Evolutionary conservation across 2,113 vertebrate species (phyloP), one percentile per base, ranked within the genome.

Genomic region (Ciconia maguari): DNA sequence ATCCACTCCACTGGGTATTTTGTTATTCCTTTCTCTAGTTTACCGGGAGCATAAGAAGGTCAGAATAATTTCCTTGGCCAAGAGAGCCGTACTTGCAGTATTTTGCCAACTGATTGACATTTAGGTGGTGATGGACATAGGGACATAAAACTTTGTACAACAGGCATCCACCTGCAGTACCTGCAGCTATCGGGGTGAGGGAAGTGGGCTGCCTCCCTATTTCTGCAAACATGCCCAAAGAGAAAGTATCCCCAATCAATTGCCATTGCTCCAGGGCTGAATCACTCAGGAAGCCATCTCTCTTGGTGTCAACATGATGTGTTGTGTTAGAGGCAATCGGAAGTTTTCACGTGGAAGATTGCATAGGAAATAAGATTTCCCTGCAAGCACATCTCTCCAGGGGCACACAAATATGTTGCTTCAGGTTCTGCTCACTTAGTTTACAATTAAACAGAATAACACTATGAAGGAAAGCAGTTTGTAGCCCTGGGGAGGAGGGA

Each of bases 21-120:
- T 42, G 34, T 52, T 52, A 16, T 15, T 85, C 27, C 18, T 78
- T 82, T 74, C 51, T 41, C 16, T 49, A 21, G 10, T 36, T 71
- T 46, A 57, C n/a, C 7, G 2, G 20, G 14, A 81, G 34, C 51
- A 16, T 61, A 36, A 78, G 29, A 44, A 64, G 9, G 19, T 61
- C 44, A 52, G 54, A 51, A 60, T 2, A 25, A 18, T 60, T 68
- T 86, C 54, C 48, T 55, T 32, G n/a, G 12, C 58, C 61, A 54
- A 51, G 42, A 10, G 10, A 61, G 72, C 21, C 3, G 0, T 30
- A 32, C 22, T 3, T 20, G 46, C 1, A 11, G 26, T 18, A 8
- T 78, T 77, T 69, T 81, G 58, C 26, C 64, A 52, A 0, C 36
- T 66, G 69, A 52, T 29, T n/a, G 60, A 21, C 5, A 7, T 77